Conservation (phyloP, 2,113 vertebrate genomes). For the Apistogramma diplotaenia region DNA sequence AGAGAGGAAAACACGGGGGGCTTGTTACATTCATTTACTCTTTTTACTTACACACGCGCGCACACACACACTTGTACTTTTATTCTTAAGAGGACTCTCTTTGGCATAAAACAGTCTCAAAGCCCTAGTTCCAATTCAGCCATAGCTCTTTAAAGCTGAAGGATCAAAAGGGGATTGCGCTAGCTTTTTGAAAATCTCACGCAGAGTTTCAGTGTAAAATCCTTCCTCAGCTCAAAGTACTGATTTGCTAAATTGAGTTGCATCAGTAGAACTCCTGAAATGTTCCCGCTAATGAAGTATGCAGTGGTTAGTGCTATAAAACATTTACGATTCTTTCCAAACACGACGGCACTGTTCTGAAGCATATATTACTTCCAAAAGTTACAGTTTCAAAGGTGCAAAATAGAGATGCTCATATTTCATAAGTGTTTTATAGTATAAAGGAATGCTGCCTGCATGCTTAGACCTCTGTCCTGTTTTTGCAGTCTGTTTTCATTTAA, state of each 20-base stretch:
- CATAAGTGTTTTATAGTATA: neutral
- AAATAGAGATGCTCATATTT: neutral
- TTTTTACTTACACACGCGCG: neutral
- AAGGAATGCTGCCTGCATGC: neutral
- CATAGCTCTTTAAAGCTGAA: too few relatives aligned
- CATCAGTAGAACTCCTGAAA: neutral
- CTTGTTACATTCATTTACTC: neutral
- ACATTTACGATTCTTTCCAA: neutral
- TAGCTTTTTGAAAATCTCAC: neutral
- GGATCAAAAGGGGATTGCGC: too few relatives aligned
- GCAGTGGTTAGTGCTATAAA: neutral
- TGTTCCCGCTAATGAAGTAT: neutral
- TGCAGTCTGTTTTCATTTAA: neutral
- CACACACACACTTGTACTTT: neutral
- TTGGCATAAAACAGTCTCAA: neutral
- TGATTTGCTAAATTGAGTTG: neutral
- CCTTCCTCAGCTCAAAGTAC: neutral
- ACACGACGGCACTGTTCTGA: neutral
- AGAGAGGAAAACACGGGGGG: slow-evolving; percentile 1
- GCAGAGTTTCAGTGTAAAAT: neutral
- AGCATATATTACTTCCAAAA: neutral
- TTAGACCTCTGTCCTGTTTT: neutral
- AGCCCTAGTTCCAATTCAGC: too few relatives aligned
- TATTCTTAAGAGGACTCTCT: neutral
- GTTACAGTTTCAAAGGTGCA: neutral